Base-by-base conservation (phyloP, 1,140 invertebrate genomes). In the Drosophila bifasciata region DNA sequence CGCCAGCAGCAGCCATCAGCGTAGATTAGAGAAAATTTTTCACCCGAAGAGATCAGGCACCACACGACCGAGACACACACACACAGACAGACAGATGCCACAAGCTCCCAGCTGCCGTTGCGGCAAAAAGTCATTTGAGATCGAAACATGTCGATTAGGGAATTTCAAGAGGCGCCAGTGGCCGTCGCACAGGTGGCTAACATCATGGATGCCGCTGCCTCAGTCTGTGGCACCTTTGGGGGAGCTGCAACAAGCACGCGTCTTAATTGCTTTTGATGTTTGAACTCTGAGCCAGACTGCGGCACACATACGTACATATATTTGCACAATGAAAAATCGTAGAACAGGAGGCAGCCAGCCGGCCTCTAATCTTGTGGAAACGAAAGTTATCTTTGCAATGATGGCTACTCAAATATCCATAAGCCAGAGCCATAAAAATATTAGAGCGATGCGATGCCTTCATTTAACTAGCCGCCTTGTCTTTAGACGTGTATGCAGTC, bases 81-180 rank as follows among this genome's bases (percentile, higher is more conserved):
- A 67, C 61, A 23, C 21, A 23, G 21, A 25, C 8, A 36, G 53
- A 74, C 70, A 23, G 6, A 15, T 15, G 11, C 44, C 32, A 5
- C 32, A 13, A 21, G 43, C 46, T 50, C 19, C 45, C 40, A n/a
- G 17, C 46, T 49, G 63, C 45, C 23, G 23, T 52, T 17, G 39
- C 74, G 53, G 62, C 77, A 75, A 39, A 48, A 72, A 80, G 83
- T 81, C 81, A 85, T 81, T 86, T 86, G 76, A 89, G 85, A 89
- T 89, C 85, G 85, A 89, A 89, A 89, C 85, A 89, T 85, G 85
- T 85, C 85, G 85, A 89, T 89, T 89, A 89, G 85, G 85, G 85
- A 89, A 89, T 89, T 89, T 89, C 66, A 85, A 89, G 80, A 89
- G 85, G 85, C 85, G 85, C 85, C 85, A 89, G 79, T 88, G 77